Base-by-base conservation (phyloP, 2,888 invertebrate species). In the Pemphredon lugubris region DNA sequence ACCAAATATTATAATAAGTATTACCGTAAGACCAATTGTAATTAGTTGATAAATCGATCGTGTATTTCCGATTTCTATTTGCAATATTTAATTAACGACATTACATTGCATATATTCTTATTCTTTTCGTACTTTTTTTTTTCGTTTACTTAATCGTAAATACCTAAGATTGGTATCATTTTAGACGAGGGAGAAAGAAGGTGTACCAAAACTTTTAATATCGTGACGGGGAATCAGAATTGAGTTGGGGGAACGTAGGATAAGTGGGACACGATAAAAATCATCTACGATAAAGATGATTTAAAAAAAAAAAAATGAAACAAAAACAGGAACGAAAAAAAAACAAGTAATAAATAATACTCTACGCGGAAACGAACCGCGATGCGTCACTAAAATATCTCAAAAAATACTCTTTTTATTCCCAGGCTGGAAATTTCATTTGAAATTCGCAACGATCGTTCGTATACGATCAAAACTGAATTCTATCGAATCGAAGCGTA, bases 1-100 rank as follows among this genome's bases (percentile, higher is more conserved):
- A 84, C 79, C 79, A 73, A 83, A 84, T 85, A 86, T 80, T 85
- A 86, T 86, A 85, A 84, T 86, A 84, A 84, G 77, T 82, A 81
- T 83, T 84, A 84, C 79, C 80, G 80, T 81, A 77, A 83, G 75
- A 81, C 81, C 81, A 83, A 81, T 83, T 77, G 73, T 79, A 79
- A 77, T 83, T 79, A 83, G 75, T 70, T 80, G 75, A 80, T 78
- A 79, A 82, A 81, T 77, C 73, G 75, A 79, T 82, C 79, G 75
- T 74, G 78, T 81, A 81, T 76, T 48, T 81, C 79, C 79, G 74
- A 79, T 69, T 79, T 82, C 67, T 80, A 77, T 81, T 75, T 79
- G 79, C 79, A 81, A 81, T 81, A 72, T 75, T 81, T 83, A 83
- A 84, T 86, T 84, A 86, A 86, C 84, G 85, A 64, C 84, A 85